A percentile compares a stretch with the other conserved stretches of the same genome.
Evolutionary conservation across 2,888 invertebrate genomes (phyloP).

Genomic region (Meteorus colon): DNA sequence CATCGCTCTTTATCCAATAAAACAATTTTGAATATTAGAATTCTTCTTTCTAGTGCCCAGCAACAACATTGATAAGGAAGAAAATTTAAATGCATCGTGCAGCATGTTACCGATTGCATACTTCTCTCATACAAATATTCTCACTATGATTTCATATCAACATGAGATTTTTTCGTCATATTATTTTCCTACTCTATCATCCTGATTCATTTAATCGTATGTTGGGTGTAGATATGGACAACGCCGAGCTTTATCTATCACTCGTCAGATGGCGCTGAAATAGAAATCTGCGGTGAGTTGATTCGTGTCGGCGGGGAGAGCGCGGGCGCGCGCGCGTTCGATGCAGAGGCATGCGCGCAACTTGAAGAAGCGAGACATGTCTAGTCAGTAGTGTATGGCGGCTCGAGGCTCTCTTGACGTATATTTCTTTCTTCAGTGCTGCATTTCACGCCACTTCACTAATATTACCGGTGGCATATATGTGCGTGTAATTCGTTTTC

Average conservation of each 20-base stretch:
- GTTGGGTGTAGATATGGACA: background rate
- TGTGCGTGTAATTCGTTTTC: slow-evolving; percentile 14
- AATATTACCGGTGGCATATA: background rate
- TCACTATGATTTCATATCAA: background rate
- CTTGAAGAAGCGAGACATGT: slow-evolving; percentile 55
- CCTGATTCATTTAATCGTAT: background rate
- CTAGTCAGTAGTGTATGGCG: slow-evolving; percentile 68
- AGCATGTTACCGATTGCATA: background rate
- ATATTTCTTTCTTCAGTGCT: slow-evolving; percentile 49
- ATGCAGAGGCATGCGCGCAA: slow-evolving; percentile 63
- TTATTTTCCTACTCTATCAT: background rate
- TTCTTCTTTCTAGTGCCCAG: background rate
- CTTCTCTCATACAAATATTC: background rate
- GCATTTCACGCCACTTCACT: background rate
- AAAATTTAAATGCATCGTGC: background rate
- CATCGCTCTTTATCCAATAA: slow-evolving; percentile 1
- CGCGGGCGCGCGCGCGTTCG: slow-evolving; percentile 45
- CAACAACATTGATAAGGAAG: background rate
- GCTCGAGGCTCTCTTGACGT: slow-evolving; percentile 63
- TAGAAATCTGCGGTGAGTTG: slow-evolving; percentile 9
- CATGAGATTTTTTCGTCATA: background rate
- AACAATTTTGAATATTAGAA: background rate
- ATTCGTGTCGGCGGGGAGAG: slow-evolving; percentile 4
- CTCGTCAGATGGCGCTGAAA: slow-evolving; percentile 6
- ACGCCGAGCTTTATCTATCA: background rate